Conservation (phyloP, 2,888 invertebrate species). For the Copidosoma aretas region DNA sequence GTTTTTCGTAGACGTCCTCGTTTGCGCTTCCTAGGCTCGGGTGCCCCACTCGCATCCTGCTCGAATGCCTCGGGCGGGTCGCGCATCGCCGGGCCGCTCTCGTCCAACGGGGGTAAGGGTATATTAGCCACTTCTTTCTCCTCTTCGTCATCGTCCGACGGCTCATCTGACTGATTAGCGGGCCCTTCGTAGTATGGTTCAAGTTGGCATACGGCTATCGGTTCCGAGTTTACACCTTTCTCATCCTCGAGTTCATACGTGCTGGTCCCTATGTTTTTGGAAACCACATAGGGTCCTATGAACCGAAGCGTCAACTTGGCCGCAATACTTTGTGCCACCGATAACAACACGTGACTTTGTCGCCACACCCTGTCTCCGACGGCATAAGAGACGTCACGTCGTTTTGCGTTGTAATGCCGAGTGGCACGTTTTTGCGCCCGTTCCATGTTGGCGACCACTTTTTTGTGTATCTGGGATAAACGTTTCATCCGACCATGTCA, state of each 20-base stretch:
- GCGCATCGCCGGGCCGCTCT: not conserved
- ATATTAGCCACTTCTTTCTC: not conserved
- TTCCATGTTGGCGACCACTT: not conserved
- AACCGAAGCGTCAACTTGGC: not conserved
- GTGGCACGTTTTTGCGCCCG: not conserved
- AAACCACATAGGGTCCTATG: not conserved
- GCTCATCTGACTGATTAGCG: too few species aligned
- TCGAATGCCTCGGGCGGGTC: not conserved
- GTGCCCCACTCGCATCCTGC: not conserved
- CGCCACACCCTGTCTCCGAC: not conserved
- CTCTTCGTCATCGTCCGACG: not conserved
- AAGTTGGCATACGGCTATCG: not conserved
- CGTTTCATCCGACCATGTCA: not conserved
- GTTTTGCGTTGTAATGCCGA: not conserved
- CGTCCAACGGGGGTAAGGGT: not conserved
- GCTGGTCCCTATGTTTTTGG: not conserved
- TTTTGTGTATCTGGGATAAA: too few species aligned
- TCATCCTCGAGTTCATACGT: not conserved
- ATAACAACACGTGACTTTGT: not conserved
- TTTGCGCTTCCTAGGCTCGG: not conserved
- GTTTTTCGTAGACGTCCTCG: not conserved
- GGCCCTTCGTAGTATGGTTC: too few species aligned
- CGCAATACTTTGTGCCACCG: not conserved
- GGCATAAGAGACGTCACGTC: not conserved
- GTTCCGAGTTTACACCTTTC: not conserved